These are phyloP conservation scores for Thymelicus sylvestris DNA, from an alignment of 2,888 invertebrate genomes.

Conservation along the genomic window DNA sequence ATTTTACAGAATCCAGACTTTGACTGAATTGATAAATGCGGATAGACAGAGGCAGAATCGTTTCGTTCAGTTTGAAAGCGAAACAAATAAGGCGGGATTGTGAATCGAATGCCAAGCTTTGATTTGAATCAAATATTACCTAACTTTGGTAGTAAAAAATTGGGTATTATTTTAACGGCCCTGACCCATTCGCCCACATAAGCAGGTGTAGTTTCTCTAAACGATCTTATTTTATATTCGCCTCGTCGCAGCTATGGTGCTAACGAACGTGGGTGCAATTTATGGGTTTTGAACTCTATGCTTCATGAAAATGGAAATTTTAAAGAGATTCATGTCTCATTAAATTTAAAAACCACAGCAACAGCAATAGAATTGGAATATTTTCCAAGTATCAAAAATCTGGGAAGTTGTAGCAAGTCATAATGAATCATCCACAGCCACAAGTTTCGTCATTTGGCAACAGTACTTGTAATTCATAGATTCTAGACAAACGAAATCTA, in stretches of 20 bases:
- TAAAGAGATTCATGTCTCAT: not conserved
- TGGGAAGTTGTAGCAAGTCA: slow-evolving; percentile 11
- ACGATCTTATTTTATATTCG: slow-evolving; percentile 50
- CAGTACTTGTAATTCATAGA: slow-evolving; percentile 57
- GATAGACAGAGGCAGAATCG: slow-evolving; percentile 11
- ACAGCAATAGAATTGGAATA: slow-evolving; percentile 9
- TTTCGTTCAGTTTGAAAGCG: not conserved
- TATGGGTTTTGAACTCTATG: slow-evolving; percentile 15
- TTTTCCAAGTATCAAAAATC: slow-evolving; percentile 15
- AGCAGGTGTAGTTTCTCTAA: slow-evolving; percentile 72
- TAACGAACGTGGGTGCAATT: slow-evolving; percentile 44
- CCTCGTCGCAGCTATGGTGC: slow-evolving; percentile 40
- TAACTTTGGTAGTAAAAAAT: slow-evolving; percentile 47
- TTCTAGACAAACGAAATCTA: slow-evolving; percentile 72
- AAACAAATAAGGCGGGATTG: slow-evolving; percentile 2
- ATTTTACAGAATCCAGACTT: slow-evolving; percentile 24
- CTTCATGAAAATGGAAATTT: not conserved
- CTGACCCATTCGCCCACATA: slow-evolving; percentile 70
- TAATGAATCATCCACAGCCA: slow-evolving; percentile 47
- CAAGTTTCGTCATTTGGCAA: slow-evolving; percentile 70
- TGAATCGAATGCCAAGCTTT: slow-evolving; percentile 9
- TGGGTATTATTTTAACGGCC: slow-evolving; percentile 52
- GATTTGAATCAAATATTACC: slow-evolving; percentile 8
- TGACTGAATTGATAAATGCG: slow-evolving; percentile 5
- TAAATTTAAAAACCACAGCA: slow-evolving; percentile 3